Conservation (phyloP, 2,113 vertebrate species). For the Pipra filicauda region DNA sequence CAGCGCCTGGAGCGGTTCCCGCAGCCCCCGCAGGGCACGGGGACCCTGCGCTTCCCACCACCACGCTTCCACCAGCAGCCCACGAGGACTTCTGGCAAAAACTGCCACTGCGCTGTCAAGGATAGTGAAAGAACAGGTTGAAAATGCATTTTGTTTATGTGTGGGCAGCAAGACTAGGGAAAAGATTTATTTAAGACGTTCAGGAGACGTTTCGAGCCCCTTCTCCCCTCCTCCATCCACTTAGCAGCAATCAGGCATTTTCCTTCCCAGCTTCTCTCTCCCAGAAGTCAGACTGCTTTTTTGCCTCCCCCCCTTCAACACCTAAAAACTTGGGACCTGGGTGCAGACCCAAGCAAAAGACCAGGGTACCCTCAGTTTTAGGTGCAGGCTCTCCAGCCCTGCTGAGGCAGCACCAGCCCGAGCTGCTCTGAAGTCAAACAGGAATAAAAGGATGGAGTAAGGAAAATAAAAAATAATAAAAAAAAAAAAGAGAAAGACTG, state of each 20-base stretch:
- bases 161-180: constrained; percentile 16
- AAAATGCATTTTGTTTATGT: constrained; percentile 7
- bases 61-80: not conserved
- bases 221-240: not conserved
- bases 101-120: not conserved
- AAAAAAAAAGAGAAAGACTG: not conserved
- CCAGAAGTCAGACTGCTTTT: not conserved
- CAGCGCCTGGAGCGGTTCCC: not conserved
- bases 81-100: not conserved
- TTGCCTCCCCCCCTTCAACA: not conserved
- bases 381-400: not conserved
- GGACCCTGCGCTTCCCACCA: not conserved
- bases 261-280: not conserved
- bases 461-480: not conserved
- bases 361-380: not conserved
- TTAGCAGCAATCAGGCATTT: not conserved
- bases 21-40: not conserved
- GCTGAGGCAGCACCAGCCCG: not conserved
- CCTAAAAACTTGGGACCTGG: not conserved
- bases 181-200: not conserved
- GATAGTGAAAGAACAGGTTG: constrained; percentile 21
- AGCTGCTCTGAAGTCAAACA: not conserved
- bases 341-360: not conserved
- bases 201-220: not conserved
- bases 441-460: not conserved